Percentiles rank a stretch among this genome's conserved stretches.
Evolutionary conservation across 1,140 invertebrate species (phyloP).

Genomic region (Neodiprion fabricii): DNA sequence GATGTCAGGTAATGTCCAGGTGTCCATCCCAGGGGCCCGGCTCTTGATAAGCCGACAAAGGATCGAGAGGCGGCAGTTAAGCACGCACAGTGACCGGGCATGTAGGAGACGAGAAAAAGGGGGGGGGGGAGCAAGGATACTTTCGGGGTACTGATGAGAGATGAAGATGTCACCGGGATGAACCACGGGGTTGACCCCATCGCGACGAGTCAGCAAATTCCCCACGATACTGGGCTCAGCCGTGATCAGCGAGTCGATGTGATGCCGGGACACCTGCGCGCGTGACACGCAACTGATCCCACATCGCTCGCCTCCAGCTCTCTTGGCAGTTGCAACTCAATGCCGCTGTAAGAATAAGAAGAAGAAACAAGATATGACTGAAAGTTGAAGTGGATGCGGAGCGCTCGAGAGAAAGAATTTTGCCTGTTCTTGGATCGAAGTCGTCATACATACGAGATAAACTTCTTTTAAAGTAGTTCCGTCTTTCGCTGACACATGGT

Average conservation of each 20-base stretch:
- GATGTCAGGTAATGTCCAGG: conserved; percentile 27
- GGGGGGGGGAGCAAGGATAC: not conserved
- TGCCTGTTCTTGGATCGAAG: too few species aligned
- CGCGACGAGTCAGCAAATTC: conserved; percentile 47
- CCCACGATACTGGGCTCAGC: conserved; percentile 12
- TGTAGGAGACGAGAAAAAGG: not conserved
- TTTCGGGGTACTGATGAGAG: conserved; percentile 5
- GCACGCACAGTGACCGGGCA: conserved; percentile 19
- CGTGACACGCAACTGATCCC: not conserved
- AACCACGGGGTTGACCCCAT: conserved; percentile 35
- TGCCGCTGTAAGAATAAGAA: too few species aligned
- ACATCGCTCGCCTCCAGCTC: not conserved
- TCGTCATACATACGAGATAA: too few species aligned
- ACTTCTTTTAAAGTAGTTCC: too few species aligned
- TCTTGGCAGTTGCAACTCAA: too few species aligned
- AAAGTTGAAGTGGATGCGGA: too few species aligned
- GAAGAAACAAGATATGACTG: too few species aligned
- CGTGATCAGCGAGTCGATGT: not conserved
- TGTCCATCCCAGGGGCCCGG: conserved; percentile 17
- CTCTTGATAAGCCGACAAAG: conserved; percentile 24
- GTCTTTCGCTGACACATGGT: too few species aligned
- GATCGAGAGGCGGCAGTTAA: conserved; percentile 26
- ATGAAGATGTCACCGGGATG: conserved; percentile 53
- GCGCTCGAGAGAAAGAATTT: too few species aligned
- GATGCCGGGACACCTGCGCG: not conserved